Base-by-base conservation (phyloP, 2,113 vertebrate genomes). In the Tricholaema leucomelas region DNA sequence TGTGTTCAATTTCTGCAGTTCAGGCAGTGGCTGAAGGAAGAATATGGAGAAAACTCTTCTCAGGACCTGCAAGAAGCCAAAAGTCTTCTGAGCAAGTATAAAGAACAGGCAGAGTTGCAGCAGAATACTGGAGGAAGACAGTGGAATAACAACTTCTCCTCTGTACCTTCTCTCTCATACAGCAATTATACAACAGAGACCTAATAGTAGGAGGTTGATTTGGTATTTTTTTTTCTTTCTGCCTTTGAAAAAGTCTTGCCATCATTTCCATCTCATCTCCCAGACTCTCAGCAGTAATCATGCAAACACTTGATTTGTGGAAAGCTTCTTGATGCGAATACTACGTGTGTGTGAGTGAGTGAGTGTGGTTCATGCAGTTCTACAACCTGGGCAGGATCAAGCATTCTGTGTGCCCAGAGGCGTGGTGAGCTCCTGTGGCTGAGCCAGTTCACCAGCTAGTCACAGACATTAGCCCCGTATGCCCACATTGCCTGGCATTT, bases 11-110 rank as follows among this genome's bases (percentile, higher is more conserved):
- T 69, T 48, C 75, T 97, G 8, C 80, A 99, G 99, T 98, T 98
- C 90, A 98, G 99, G 89, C 98, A 98, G 36, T 99, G 99, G 98
- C 96, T 99, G 60, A 98, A 94, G 81, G 97, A 96, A 59, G 97
- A 98, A 78, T 99, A 98, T 42, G 98, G 98, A 38, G 98, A 98
- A 88, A 98, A 95, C 95, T 98, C 98, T 66, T 98, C 99, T 96
- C 98, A 92, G 67, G 99, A 99, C 61, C 97, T 98, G 60, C 98
- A 98, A 92, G 98, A 98, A 95, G 97, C 99, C 82, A 97, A 96
- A 82, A 96, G 82, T 85, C 97, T 99, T 92, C 97, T 99, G 84
- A 96, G 97, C 90, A 98, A 98, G 92, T 98, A 98, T 79, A 97
- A 96, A 93, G 95, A 97, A 46, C 90, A 96, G 85, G 95, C 95